These are phyloP conservation scores for Premnoplex brunnescens DNA, from an alignment of 2,797 vertebrate species.

Conservation along the genomic window DNA sequence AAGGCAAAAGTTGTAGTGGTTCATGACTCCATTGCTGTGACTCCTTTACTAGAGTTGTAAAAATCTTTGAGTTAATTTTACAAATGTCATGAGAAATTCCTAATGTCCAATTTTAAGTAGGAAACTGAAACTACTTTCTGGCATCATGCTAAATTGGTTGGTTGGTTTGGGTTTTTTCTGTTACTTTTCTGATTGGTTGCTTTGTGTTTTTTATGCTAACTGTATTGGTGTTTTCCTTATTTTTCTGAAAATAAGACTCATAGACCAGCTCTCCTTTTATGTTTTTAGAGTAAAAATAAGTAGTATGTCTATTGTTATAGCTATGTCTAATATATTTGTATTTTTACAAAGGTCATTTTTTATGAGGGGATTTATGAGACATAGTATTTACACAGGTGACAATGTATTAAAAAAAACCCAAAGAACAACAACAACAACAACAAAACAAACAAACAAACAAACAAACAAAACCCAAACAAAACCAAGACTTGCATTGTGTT, in stretches of 20 bases:
- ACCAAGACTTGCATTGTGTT: not conserved
- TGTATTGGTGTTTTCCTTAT: not conserved
- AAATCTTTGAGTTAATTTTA: not conserved
- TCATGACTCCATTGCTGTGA: not conserved
- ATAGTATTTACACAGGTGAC: not conserved
- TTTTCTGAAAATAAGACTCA: not conserved
- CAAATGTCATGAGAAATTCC: not conserved
- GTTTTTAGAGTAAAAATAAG: not conserved
- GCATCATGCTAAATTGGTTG: not conserved
- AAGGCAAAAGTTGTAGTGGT: not conserved
- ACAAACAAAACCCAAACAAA: fast-evolving
- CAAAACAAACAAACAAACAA: too few species aligned
- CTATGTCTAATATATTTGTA: not conserved
- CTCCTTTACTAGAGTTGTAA: not conserved
- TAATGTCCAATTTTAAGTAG: not conserved
- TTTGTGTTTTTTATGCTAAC: not conserved
- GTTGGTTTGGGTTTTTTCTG: fast-evolving
- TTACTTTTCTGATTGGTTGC: not conserved
- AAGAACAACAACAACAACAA: not conserved
- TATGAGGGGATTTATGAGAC: not conserved
- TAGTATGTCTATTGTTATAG: not conserved
- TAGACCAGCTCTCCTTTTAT: not conserved
- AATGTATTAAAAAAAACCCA: not conserved
- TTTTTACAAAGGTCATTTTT: not conserved
- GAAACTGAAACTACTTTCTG: not conserved